phyloP scores from a whole-genome alignment of 2,113 vertebrate species.

The Sinocyclocheilus maitianheensis region DNA sequence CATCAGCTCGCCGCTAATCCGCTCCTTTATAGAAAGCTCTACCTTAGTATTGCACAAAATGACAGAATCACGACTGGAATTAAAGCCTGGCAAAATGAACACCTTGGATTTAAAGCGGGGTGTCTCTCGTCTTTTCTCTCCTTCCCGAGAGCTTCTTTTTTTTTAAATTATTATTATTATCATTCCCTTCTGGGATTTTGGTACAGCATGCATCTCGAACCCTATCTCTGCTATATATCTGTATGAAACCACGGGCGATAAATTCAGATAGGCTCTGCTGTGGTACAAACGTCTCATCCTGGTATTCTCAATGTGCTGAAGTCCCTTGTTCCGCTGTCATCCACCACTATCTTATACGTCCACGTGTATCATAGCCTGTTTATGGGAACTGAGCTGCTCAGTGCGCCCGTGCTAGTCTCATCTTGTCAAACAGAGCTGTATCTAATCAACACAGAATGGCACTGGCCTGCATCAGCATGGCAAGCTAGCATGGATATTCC shows the following conservation, averaged over 20 bases:
- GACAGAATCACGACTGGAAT: slow-evolving; percentile 66
- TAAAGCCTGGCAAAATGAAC: slow-evolving; percentile 52
- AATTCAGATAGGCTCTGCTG: not conserved
- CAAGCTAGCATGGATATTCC: slow-evolving; percentile 41
- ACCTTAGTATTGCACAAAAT: slow-evolving; percentile 61
- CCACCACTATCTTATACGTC: slow-evolving; percentile 16
- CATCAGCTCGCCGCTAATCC: slow-evolving; percentile 76
- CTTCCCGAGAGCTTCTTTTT: no score
- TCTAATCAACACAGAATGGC: slow-evolving; percentile 41
- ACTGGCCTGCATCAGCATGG: slow-evolving; percentile 42
- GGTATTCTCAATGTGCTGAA: not conserved
- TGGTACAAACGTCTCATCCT: not conserved
- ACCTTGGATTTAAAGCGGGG: slow-evolving; percentile 10
- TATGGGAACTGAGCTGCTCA: not conserved
- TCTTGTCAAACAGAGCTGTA: slow-evolving; percentile 17
- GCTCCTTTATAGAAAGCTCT: slow-evolving; percentile 71
- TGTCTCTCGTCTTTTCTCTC: slow-evolving; percentile 37
- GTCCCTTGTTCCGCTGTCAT: slow-evolving; percentile 1
- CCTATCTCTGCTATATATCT: slow-evolving; percentile 52
- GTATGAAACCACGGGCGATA: not conserved
- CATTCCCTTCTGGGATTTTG: not conserved
- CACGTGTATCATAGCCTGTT: not conserved
- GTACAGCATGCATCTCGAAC: slow-evolving; percentile 61
- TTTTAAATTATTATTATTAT: not conserved
- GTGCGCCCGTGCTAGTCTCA: slow-evolving; percentile 18